Evolutionary conservation across 2,797 vertebrate genomes (phyloP), one percentile per base, ranked within the genome.

Genomic region (Craterocephalus amniculus): DNA sequence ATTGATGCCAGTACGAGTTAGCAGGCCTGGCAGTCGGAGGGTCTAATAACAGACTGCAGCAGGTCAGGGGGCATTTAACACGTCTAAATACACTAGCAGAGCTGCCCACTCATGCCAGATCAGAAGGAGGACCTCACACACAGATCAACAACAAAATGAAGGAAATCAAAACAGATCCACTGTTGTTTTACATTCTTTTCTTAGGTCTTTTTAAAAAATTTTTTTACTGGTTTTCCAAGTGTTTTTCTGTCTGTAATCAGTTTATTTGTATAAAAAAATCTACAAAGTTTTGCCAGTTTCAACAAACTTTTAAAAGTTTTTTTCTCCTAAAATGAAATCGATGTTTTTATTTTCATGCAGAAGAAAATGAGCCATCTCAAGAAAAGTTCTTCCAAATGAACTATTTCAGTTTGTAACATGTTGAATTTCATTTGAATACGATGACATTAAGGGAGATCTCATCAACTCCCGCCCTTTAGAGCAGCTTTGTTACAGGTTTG

Each of bases 61-160:
- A 67, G 89, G 91, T 90, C 82, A 83, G 88, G 88, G 90, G 89
- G 85, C 90, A 78, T 89, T 91, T 91, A 89, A 74, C 90, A 91
- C 91, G 81, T 83, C 85, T 89, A 86, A 91, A 85, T 83, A 90
- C 80, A 76, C 81, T 78, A 83, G 77, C 81, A 80, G 76, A 48
- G 80, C 74, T 76, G 86, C 80, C 83, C 84, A 72, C 88, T 67
- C 71, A 70, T 67, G 78, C 85, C 85, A 84, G 88, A 83, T 85
- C 73, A 80, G 70, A 73, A 66, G 60, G n/a, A 75, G 57, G 86
- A 87, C 78, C 87, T 78, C 87, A 88, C 85, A 84, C 81, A 58
- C 70, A 11, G 72, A 83, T 84, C 83, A 72, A 26, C 78, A 10
- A 45, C 4, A 32, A 49, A 73, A 29, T 8, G 65, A 70, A 49